Evolutionary conservation across 2,888 invertebrate species (phyloP), one percentile per base, ranked within the genome.

Genomic region (Drosophila meridionalis): DNA sequence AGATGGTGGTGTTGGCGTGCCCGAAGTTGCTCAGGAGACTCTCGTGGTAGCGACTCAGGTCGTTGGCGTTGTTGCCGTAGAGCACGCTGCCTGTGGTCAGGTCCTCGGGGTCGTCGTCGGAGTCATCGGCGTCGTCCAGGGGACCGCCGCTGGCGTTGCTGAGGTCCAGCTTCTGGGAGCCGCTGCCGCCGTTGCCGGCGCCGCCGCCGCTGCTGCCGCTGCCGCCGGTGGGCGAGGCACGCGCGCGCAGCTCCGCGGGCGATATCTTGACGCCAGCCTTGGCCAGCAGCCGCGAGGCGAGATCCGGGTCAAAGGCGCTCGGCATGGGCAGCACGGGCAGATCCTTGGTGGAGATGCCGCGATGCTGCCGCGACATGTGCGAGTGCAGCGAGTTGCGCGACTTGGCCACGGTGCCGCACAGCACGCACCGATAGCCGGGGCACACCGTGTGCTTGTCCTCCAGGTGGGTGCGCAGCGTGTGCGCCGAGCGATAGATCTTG

Each of bases 401-500:
- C 93, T 98, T 98, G 52, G 98, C 98, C 69, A 98, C 98, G 0
- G 98, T 98, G 73, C 98, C 98, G 93, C 98, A 98, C 2, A 98
- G 94, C 3, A 98, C 98, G 93, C 98, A 98, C 60, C 98, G 95
- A 92, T 98, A 98, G 60, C 98, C 98, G 0, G 97, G 97, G 92
- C 98, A 98, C 89, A 98, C 96, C 42, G 98, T 98, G 93, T 98
- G 98, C 92, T 98, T 98, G 92, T 98, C 98, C 93, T 98, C 98
- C 77, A 98, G 94, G 93, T 98, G 98, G 36, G 98, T 98, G 78
- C 98, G 95, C 83, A 98, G 94, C 14, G 98, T 98, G 93, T 98
- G 98, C 26, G 98, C 98, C 38, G 97, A 97, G 73, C 98, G 95
- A 93, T 98, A 98, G 91, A 98, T 98, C 94, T 98, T 98, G 52